Percentiles rank a stretch among this genome's conserved stretches.
These are phyloP conservation scores for Lordiphosa fenestrarum DNA, from an alignment of 2,888 invertebrate species.

Conservation along the genomic window DNA sequence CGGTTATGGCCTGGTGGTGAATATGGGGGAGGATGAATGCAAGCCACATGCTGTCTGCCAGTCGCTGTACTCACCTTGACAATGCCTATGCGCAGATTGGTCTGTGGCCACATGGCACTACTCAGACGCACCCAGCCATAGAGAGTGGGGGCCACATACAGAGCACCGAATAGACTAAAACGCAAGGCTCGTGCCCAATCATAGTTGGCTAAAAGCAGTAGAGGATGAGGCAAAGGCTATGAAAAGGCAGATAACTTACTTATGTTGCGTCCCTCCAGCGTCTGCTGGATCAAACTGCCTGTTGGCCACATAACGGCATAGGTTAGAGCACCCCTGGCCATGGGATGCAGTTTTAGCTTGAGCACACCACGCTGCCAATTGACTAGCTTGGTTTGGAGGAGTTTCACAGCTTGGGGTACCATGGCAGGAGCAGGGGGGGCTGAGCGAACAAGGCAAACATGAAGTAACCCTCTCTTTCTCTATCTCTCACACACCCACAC, in stretches of 20 bases:
- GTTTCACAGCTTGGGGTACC: constrained; percentile 25
- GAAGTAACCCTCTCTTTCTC: not conserved
- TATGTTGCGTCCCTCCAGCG: constrained; percentile 84
- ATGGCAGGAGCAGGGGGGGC: constrained; percentile 21
- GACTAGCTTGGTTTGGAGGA: constrained; percentile 30
- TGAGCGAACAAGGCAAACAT: constrained; percentile 1
- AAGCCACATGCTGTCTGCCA: not conserved
- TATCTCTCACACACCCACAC: not conserved
- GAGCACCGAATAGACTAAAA: constrained; percentile 88
- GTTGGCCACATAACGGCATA: constrained; percentile 87
- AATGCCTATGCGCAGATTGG: constrained; percentile 85
- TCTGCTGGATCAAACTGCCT: constrained; percentile 87
- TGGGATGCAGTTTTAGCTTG: constrained; percentile 68
- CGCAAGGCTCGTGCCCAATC: constrained; percentile 86
- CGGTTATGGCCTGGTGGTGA: constrained; percentile 83
- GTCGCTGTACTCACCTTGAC: constrained; percentile 82
- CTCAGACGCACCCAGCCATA: constrained; percentile 90
- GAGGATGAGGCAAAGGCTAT: not conserved
- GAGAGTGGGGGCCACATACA: constrained; percentile 89
- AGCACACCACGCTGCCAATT: constrained; percentile 44
- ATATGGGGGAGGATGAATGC: constrained; percentile 14
- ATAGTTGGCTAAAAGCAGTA: constrained; percentile 80
- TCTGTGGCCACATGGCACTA: constrained; percentile 87
- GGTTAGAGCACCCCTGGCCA: constrained; percentile 84
- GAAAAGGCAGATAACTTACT: constrained; percentile 80